Evolutionary conservation across 2,113 vertebrate genomes (phyloP), one percentile per base, ranked within the genome.

Genomic region (Aegypius monachus): DNA sequence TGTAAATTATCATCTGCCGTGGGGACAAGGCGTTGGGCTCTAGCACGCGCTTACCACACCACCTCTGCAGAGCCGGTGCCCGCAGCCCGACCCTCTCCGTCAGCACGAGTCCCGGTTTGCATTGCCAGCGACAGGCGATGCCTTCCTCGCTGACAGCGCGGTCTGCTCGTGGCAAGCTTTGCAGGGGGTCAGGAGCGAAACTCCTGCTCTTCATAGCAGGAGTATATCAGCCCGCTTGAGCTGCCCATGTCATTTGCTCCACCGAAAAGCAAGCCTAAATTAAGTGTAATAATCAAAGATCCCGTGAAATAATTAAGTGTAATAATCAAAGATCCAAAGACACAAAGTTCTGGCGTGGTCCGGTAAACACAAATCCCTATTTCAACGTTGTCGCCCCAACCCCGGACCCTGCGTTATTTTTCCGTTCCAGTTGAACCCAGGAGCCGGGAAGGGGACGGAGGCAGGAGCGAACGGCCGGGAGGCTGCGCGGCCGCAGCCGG

Each of bases 281-380:
- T 2, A 2, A 38, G 62, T 20, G 62, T 25, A 32, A 26, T 4
- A 50, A 6, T 59, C 67, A 13, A 26, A 21, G 70, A 22, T 8
- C 2, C 4, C 5, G 11, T 1, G 1, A 50, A 50, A 50, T 26
- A 68, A 61, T 19, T 2, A 2, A 38, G 66, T 25, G 52, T 25
- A 27, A 26, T 4, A 45, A 6, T 59, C 62, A 10, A 26, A 27
- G 70, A 26, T 7, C 2, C 4, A 6, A 9, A 48, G 53, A 43
- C 45, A 12, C 36, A 29, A 29, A 40, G 63, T 4, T 1, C 80
- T 53, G 1, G 1, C 13, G 1, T 5, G 26, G 31, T 11, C 32
- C 1, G 2, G 8, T 16, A 8, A 5, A 27, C 11, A 43, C 38
- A 62, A 13, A n/a, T 22, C 48, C 42, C 55, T 9, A 1, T 0